Conservation (phyloP, 2,888 invertebrate species). For the Temnothorax ravouxi region DNA sequence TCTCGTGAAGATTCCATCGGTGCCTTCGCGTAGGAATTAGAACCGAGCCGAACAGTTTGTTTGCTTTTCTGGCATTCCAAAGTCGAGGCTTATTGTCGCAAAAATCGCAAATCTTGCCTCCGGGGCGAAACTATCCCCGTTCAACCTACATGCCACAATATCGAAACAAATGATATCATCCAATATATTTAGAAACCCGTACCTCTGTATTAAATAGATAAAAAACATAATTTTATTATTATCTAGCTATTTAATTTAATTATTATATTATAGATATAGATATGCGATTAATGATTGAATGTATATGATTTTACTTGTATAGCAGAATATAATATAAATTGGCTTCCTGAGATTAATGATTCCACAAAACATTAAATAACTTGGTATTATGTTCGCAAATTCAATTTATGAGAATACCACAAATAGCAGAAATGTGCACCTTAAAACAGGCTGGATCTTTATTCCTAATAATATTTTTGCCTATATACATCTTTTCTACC, state of each 20-base stretch:
- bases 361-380: slow-evolving; percentile 8
- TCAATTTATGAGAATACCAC: neutral
- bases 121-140: no score
- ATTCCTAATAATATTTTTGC: no score
- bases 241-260: neutral
- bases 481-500: no score
- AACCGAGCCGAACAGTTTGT: no score
- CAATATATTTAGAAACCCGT: neutral
- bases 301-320: neutral
- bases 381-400: neutral
- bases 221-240: neutral
- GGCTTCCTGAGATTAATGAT: slow-evolving; percentile 6
- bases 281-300: neutral
- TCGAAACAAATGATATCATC: neutral
- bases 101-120: no score
- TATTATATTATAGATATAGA: neutral
- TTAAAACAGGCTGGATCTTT: no score
- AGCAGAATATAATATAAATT: neutral
- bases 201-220: neutral
- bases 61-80: no score
- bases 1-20: no score
- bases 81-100: no score
- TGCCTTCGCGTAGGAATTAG: no score
- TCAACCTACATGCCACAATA: neutral
- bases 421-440: no score